Evolutionary conservation across 2,797 vertebrate species (phyloP).

Genomic region (Nyctibius grandis): DNA sequence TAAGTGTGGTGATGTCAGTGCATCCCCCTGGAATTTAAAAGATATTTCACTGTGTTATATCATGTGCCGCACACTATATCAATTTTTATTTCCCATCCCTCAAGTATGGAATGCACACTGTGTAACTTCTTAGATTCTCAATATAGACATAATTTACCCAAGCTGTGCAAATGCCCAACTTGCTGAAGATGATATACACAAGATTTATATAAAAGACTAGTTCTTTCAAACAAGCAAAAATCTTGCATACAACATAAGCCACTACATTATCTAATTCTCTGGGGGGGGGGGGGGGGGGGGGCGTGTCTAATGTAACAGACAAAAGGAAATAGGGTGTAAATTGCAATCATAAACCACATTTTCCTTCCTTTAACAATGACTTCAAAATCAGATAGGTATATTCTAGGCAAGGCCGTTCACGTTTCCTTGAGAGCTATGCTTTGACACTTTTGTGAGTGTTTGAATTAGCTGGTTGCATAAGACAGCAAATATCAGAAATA

Average conservation of each 20-base stretch:
- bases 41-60: slow-evolving; percentile 76
- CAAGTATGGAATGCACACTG: slow-evolving; percentile 75
- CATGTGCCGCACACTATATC: slow-evolving; percentile 77
- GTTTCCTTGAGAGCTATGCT: neutral
- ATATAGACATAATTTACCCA: slow-evolving; percentile 77
- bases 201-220: slow-evolving; percentile 70
- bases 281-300: neutral
- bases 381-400: slow-evolving; percentile 13
- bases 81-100: slow-evolving; percentile 81
- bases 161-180: slow-evolving; percentile 71
- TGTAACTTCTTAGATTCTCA: slow-evolving; percentile 77
- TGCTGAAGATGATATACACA: slow-evolving; percentile 63
- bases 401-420: neutral
- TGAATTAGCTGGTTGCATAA: neutral
- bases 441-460: neutral
- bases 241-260: slow-evolving; percentile 31
- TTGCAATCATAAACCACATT: neutral
- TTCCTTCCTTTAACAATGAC: neutral
- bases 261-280: slow-evolving; percentile 41
- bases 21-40: slow-evolving; percentile 70
- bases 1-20: slow-evolving; percentile 73
- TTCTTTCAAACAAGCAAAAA: slow-evolving; percentile 60
- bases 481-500: neutral
- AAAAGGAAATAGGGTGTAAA: slow-evolving; percentile 45
- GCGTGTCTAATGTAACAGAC: neutral